Conservation (phyloP, 2,113 vertebrate species). For the Takifugu bimaculatus region DNA sequence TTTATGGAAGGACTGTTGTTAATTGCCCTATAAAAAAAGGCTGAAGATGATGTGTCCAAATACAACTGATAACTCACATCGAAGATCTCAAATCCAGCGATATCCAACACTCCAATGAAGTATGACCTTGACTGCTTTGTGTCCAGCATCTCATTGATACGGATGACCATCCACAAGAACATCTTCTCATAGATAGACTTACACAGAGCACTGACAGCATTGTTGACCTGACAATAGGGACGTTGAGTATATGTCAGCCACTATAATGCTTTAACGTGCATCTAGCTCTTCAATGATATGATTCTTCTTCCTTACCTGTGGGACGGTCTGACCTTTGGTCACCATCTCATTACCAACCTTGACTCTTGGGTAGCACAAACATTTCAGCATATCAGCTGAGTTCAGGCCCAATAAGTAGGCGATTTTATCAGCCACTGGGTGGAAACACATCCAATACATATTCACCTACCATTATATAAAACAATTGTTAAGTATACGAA, state of each 20-base stretch:
- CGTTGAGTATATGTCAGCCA: neutral
- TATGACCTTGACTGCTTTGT: conserved; percentile 70
- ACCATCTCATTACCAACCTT: conserved; percentile 62
- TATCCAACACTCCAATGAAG: conserved; percentile 76
- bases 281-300: no score
- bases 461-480: neutral
- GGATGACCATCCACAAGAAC: conserved; percentile 78
- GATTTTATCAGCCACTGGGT: conserved; percentile 50
- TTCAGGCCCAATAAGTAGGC: conserved; percentile 74
- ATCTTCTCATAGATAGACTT: conserved; percentile 78
- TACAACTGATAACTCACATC: conserved; percentile 60
- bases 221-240: conserved; percentile 54
- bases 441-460: neutral
- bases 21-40: conserved; percentile 49
- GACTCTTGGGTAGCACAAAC: conserved; percentile 69
- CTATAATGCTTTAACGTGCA: neutral
- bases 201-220: conserved; percentile 66
- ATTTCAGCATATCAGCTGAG: conserved; percentile 76
- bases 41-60: neutral
- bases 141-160: conserved; percentile 78
- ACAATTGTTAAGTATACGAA: neutral
- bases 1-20: conserved; percentile 36
- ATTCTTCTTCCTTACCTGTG: conserved; percentile 41
- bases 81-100: conserved; percentile 78
- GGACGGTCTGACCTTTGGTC: conserved; percentile 65